These are phyloP conservation scores for Teinopalpus imperialis DNA, from an alignment of 2,888 invertebrate species.

Conservation along the genomic window DNA sequence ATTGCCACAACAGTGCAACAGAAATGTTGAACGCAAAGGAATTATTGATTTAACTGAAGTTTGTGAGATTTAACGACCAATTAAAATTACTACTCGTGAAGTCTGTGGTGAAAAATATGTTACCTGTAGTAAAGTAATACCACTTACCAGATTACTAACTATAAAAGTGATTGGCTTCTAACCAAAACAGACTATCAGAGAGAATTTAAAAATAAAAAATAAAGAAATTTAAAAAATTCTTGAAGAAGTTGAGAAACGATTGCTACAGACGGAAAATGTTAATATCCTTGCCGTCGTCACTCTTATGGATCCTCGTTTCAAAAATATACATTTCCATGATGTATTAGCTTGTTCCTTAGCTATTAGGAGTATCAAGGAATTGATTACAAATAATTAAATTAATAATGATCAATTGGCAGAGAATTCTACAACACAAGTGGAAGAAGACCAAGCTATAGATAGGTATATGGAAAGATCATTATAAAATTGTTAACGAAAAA, in stretches of 20 bases:
- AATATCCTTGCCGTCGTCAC: conserved; percentile 27
- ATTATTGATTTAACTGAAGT: no score
- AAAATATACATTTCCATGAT: conserved; percentile 28
- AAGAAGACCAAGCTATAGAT: no score
- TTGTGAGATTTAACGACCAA: no score
- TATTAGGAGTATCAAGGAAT: conserved; percentile 18
- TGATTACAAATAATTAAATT: not conserved
- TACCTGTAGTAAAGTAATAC: conserved; percentile 27
- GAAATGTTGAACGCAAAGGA: no score
- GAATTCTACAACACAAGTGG: not conserved
- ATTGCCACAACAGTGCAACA: no score
- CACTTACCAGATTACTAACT: conserved; percentile 22
- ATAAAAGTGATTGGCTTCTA: conserved; percentile 17
- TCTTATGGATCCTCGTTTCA: conserved; percentile 24
- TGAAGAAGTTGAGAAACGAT: conserved; percentile 28
- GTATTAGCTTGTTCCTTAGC: conserved; percentile 20
- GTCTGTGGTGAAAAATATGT: conserved; percentile 8
- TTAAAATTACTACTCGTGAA: conserved; percentile 1
- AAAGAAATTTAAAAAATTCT: conserved; percentile 18
- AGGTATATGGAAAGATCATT: not conserved
- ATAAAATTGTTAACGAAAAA: not conserved
- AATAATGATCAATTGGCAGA: not conserved
- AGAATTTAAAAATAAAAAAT: conserved; percentile 12
- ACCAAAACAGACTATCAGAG: conserved; percentile 9
- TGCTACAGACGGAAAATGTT: conserved; percentile 26